Base-by-base conservation (phyloP, 2,797 vertebrate species). In the Huso huso region DNA sequence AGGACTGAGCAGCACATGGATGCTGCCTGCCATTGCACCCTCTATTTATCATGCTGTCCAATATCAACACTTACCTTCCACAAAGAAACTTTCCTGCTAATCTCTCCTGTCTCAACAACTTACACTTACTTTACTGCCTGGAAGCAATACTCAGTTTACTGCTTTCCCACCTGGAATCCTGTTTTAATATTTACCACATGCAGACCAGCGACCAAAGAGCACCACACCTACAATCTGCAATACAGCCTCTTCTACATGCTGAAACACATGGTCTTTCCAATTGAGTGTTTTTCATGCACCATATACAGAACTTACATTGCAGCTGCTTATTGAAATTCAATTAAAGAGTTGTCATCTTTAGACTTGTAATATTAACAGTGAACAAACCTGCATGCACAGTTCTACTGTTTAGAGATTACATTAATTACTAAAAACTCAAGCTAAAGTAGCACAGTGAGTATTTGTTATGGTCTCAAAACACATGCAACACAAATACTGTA, bases 31-130 rank as follows among this genome's bases (percentile, higher is more conserved):
- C 69, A 63, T 58, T 63, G 59, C 48, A 66, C 48, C 52, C 60
- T 68, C 61, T 23, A 63, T 13, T 49, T 65, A 11, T 65, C 51
- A 13, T 18, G 11, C 66, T 51, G 49, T 18, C 18, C 5, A 15
- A 62, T 15, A 64, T 37, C 37, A 6, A 15, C 12, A 58, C 59
- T 66, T 70, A 66, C 64, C 68, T 62, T 66, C 12, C 37, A 37
- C 37, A 37, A 37, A 37, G 37, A 37, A 37, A 37, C 37, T 37
- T 37, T 37, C 37, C 7, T n/a, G 10, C 11, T 58, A 58, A 11
- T 2, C 15, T 58, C 12, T 7, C 55, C 55, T 58, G 55, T 37
- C 37, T 4, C 37, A 37, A 37, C 37, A 37, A 37, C 37, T 37
- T 55, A 55, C 52, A 55, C 52, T n/a, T n/a, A 55, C 52, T 55